Evolutionary conservation across 2,888 invertebrate species (phyloP), one percentile per base, ranked within the genome.

Genomic region (Charanyca ferruginea): DNA sequence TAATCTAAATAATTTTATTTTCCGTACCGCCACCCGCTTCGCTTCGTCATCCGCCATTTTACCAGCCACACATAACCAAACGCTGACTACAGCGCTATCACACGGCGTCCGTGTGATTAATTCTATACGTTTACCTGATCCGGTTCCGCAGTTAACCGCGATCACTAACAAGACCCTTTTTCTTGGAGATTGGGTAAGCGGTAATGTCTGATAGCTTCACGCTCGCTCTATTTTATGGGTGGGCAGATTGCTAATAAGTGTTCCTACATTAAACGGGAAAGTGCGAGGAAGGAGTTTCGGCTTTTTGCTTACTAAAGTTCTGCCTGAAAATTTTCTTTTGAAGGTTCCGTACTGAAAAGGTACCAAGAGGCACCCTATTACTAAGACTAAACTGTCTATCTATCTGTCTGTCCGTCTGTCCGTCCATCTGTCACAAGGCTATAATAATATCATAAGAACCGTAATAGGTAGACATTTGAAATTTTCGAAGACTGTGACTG

Each of bases 121-220:
- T 94, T 90, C 91, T 85, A 87, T 88, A 85, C 94, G 92, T 91
- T 94, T 91, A 93, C 92, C 92, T 93, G 93, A 92, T 92, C 93
- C 87, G 87, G 87, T 89, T 88, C 88, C 85, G 89, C 84, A 84
- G 87, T 89, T 90, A 91, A 90, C 91, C 90, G 85, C 87, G 83
- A 79, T 83, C 83, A 80, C 87, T 88, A 89, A 87, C 87, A 81
- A 73, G 83, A 81, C 81, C 82, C 83, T 81, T 88, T 88, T 90
- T 89, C 85, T 83, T 80, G 59, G 70, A 77, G 80, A 82, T 83
- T 83, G 83, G 80, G 77, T 81, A 73, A 79, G 79, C 79, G 68
- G 76, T 81, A 82, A 73, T 79, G 73, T 65, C 73, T 71, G 69
- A 80, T 79, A 76, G 76, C 79, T 77, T 64, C 58, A 64, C 80